phyloP scores from a whole-genome alignment of 2,797 vertebrate genomes.

The Sebastes taczanowskii region DNA sequence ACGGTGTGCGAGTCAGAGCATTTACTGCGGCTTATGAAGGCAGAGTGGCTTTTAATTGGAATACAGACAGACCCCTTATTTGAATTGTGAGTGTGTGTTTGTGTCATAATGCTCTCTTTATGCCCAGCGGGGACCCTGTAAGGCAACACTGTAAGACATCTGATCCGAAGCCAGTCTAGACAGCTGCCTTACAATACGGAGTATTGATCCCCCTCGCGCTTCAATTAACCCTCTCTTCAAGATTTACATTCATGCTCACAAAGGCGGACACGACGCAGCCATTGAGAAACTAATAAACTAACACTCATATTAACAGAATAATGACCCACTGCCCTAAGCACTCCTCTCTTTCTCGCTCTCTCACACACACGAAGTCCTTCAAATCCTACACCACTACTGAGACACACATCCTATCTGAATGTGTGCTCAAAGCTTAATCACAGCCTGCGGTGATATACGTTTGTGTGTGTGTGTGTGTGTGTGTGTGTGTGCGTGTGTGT shows the following conservation, averaged over 20 bases:
- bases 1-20: conserved; percentile 33
- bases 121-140: conserved; percentile 44
- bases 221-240: conserved; percentile 59
- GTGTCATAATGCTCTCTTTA: conserved; percentile 53
- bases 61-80: conserved; percentile 46
- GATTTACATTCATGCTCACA: conserved; percentile 51
- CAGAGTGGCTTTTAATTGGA: conserved; percentile 62
- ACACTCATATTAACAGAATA: conserved; percentile 33
- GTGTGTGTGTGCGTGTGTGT: conserved; percentile 8
- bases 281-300: conserved; percentile 50
- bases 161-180: conserved; percentile 73
- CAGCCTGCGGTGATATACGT: conserved; percentile 46
- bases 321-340: conserved; percentile 51
- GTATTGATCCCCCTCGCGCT: conserved; percentile 71
- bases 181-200: conserved; percentile 65
- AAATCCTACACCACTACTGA: conserved; percentile 19
- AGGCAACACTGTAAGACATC: conserved; percentile 64
- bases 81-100: conserved; percentile 23
- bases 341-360: background rate
- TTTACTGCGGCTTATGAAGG: conserved; percentile 52
- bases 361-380: background rate
- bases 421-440: conserved; percentile 52
- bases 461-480: conserved; percentile 12
- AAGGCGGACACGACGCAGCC: conserved; percentile 42
- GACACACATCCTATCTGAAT: conserved; percentile 38